Percentiles rank a stretch among this genome's conserved stretches.
phyloP scores from a whole-genome alignment of 1,140 invertebrate genomes.

The Conopomorpha cramerella region DNA sequence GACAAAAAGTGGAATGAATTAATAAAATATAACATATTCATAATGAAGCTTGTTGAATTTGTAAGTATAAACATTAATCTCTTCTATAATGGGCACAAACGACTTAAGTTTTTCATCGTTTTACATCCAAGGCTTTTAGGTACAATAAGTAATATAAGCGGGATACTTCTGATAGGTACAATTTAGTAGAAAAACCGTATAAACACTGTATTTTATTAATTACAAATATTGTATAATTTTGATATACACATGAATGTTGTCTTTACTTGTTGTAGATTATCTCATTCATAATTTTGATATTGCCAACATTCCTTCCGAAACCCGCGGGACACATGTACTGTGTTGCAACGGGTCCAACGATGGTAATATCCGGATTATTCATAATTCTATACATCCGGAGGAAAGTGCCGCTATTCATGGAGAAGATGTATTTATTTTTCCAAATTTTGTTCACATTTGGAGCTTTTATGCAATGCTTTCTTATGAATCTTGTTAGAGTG shows the following conservation, averaged over 20 bases:
- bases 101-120: too few relatives aligned
- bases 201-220: too few relatives aligned
- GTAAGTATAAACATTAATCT: slow-evolving; percentile 50
- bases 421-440: slow-evolving; percentile 53
- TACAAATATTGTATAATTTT: slow-evolving; percentile 1
- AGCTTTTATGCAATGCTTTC: slow-evolving; percentile 46
- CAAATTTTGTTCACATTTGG: slow-evolving; percentile 53
- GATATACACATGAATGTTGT: slow-evolving; percentile 6
- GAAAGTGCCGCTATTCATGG: slow-evolving; percentile 49
- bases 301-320: slow-evolving; percentile 27
- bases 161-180: too few relatives aligned
- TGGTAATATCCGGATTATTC: slow-evolving; percentile 42
- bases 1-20: slow-evolving; percentile 49
- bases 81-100: too few relatives aligned
- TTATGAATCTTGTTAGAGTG: slow-evolving; percentile 37
- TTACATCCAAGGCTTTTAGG: too few relatives aligned
- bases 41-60: slow-evolving; percentile 52
- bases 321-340: slow-evolving; percentile 49
- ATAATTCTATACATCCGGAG: slow-evolving; percentile 41
- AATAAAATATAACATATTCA: slow-evolving; percentile 49
- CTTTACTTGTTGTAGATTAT: slow-evolving; percentile 34
- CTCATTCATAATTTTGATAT: slow-evolving; percentile 26
- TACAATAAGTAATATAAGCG: too few relatives aligned
- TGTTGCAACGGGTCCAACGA: slow-evolving; percentile 41
- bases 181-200: too few relatives aligned